Evolutionary conservation across 2,113 vertebrate genomes (phyloP), one percentile per base, ranked within the genome.

Genomic region (Orycteropus afer): DNA sequence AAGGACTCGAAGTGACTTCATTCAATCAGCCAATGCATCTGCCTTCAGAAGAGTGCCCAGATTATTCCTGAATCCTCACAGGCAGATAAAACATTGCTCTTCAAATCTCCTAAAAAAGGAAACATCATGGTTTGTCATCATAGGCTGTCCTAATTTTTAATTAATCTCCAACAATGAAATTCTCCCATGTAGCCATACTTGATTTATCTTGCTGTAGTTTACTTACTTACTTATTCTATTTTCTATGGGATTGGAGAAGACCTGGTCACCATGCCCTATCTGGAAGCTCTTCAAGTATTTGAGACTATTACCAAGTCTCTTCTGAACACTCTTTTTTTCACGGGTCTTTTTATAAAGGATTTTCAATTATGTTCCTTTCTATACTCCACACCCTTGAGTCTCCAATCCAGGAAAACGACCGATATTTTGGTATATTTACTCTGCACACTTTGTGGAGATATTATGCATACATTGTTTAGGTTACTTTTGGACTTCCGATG

Each of bases 91-190:
- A 92, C 94, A 86, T 34, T 88, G 61, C 65, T 90, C 5, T 74
- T 90, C 3, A 49, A 69, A 65, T 20, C 14, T 49, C 27, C 37
- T 77, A 77, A 91, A 95, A 93, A n/a, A 65, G 67, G 42, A 91
- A 95, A 77, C 73, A 40, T 8, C 80, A 91, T n/a, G 47, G 37
- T 71, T 89, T 86, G 18, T 11, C 4, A 47, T n/a, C 47, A 86
- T n/a, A 95, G 85, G 37, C 34, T 89, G 32, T 86, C 91, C 34
- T 78, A 73, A 87, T n/a, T 74, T 90, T 90, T 91, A 85, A 88
- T 82, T 49, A 67, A 91, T 86, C 77, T 57, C 61, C n/a, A 55
- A 42, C 49, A 51, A 9, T 51, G 67, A 93, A 77, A 93, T 86
- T 91, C 34, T 69, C 22, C 53, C 40, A 61, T 27, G n/a, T 88